Conservation (phyloP, 2,113 vertebrate species). For the Xiphophorus hellerii region DNA sequence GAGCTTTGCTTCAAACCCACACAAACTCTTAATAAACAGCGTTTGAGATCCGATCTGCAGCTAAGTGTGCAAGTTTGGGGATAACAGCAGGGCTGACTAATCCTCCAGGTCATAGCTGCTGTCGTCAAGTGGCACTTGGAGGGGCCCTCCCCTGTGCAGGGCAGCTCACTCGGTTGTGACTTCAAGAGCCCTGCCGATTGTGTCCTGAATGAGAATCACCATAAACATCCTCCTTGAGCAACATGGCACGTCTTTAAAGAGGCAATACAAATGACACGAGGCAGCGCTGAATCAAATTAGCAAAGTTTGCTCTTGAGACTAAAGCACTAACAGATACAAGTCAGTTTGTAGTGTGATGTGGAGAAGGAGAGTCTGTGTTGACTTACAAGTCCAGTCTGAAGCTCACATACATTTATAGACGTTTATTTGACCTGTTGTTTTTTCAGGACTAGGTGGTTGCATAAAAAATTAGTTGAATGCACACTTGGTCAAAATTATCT, state of each 20-base stretch:
- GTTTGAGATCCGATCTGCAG: constrained; percentile 35
- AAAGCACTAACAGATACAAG: constrained; percentile 10
- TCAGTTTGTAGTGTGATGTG: constrained; percentile 1
- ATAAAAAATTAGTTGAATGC: too few species aligned
- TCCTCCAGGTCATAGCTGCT: constrained; percentile 54
- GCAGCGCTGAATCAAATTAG: constrained; percentile 58
- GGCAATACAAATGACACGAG: constrained; percentile 38
- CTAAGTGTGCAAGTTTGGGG: constrained; percentile 40
- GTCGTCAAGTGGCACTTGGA: constrained; percentile 55
- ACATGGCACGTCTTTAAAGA: constrained; percentile 49
- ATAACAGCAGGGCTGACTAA: constrained; percentile 36
- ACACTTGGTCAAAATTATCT: too few species aligned
- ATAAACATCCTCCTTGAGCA: constrained; percentile 56
- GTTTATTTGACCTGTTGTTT: background rate
- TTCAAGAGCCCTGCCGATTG: constrained; percentile 42
- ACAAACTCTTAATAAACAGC: constrained; percentile 53
- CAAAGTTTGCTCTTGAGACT: constrained; percentile 49
- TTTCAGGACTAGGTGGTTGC: background rate
- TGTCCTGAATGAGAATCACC: constrained; percentile 68
- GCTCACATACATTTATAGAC: constrained; percentile 21
- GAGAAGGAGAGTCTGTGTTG: background rate
- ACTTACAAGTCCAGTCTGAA: background rate
- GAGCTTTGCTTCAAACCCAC: constrained; percentile 34
- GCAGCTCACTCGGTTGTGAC: constrained; percentile 41
- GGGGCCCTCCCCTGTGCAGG: constrained; percentile 10